Base-by-base conservation (phyloP, 2,113 vertebrate species). In the Danionella cerebrum region DNA sequence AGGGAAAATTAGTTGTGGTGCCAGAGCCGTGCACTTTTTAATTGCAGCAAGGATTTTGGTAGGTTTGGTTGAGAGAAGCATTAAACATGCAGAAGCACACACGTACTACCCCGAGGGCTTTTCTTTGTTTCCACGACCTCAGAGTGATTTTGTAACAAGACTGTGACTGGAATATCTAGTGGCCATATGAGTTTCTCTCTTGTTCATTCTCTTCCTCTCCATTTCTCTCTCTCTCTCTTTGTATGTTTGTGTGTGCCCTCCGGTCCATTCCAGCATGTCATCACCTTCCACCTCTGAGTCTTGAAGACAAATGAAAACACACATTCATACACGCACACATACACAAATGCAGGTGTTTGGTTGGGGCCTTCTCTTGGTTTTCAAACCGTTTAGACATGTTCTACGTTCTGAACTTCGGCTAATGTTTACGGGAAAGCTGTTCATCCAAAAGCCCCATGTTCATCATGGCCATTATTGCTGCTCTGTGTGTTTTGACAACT, bases 251-350 rank as follows among this genome's bases (percentile, higher is more conserved):
- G 25, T 62, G 54, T 67, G 62, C 70, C 72, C 70, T 76, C 66
- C 45, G 63, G 44, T 77, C 77, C 70, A 73, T 80, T 76, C 77
- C 72, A 59, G 19, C 55, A 76, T 75, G 76, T 83, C 81, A 81
- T 74, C 83, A 78, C 77, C 73, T 65, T 69, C 18, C 70, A 75
- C 70, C 45, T 75, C 65, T 39, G 45, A 60, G 22, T 18, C 70
- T 75, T 74, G 35, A 53, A 74, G 68, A 73, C 60, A 70, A 70
- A 79, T 73, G 76, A 73, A 74, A 76, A 45, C 21, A 19, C 27
- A 58, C 13, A 58, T 3, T 16, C 24, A 16, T 21, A 3, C 10
- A 47, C 41, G 27, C 19, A 42, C 24, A 35, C 36, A 16, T 21
- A 3, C 10, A 47, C 41, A 38, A 13, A 42, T 16, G 25, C 36